phyloP scores from a whole-genome alignment of 2,113 vertebrate species.

The Steatornis caripensis region DNA sequence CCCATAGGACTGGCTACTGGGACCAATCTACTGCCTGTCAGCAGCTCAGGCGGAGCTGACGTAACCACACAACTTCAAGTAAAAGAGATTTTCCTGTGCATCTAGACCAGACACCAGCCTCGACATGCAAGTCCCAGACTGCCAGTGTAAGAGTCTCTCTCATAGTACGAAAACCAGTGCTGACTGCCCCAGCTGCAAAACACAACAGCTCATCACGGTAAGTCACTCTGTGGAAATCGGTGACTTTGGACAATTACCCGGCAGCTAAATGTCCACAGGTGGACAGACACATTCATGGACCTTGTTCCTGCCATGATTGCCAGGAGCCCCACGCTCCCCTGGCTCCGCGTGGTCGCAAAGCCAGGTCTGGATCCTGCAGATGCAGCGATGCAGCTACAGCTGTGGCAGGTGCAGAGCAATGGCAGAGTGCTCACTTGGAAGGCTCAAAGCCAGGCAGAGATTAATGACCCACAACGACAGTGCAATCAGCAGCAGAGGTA shows the following conservation, averaged over 20 bases:
- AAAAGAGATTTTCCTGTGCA: background rate
- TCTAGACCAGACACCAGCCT: background rate
- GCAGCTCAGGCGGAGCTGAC: background rate
- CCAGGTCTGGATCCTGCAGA: background rate
- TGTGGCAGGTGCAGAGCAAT: background rate
- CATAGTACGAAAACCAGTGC: background rate
- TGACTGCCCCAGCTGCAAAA: background rate
- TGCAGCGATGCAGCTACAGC: background rate
- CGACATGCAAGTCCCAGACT: background rate
- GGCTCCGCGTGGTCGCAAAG: background rate
- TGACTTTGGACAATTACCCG: background rate
- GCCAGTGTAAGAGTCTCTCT: background rate
- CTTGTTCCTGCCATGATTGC: fast-evolving
- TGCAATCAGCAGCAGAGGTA: background rate
- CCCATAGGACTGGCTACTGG: background rate
- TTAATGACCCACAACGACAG: background rate
- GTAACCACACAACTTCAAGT: background rate
- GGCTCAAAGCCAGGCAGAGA: background rate
- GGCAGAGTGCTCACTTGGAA: background rate
- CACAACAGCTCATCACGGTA: background rate
- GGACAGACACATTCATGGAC: background rate
- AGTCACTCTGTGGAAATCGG: background rate
- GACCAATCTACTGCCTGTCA: background rate
- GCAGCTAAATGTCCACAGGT: background rate
- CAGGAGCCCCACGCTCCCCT: background rate